Percentiles rank a stretch among this genome's conserved stretches.
Evolutionary conservation across 2,113 vertebrate species (phyloP).

Genomic region (Phyllostomus discolor): DNA sequence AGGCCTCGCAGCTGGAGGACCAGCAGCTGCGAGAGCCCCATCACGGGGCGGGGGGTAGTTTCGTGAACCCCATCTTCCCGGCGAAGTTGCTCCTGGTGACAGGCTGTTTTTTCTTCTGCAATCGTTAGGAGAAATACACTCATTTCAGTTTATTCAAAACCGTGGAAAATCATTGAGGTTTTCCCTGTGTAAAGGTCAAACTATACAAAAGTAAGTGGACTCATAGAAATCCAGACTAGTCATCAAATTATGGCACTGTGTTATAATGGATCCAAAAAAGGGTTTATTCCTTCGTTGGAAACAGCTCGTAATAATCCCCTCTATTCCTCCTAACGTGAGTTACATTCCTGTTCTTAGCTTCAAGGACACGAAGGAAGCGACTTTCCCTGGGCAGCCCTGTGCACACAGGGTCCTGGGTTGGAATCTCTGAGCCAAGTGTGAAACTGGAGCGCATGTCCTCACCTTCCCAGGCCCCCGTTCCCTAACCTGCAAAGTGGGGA

Average conservation of each 20-base stretch:
- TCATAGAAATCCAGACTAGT: constrained; percentile 52
- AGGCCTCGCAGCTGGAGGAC: constrained; percentile 41
- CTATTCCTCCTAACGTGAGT: neutral
- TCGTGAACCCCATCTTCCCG: neutral
- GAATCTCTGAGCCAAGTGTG: neutral
- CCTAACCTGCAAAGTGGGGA: neutral
- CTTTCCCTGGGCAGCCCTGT: neutral
- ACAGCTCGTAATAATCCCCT: constrained; percentile 35
- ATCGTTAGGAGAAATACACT: constrained; percentile 63
- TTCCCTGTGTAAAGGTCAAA: constrained; percentile 69
- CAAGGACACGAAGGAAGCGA: constrained; percentile 9
- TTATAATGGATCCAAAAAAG: constrained; percentile 46
- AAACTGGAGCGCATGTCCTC: neutral
- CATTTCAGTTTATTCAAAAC: constrained; percentile 65
- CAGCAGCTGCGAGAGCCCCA: neutral
- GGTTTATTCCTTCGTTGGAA: constrained; percentile 57
- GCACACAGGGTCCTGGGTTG: neutral
- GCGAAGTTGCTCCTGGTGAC: constrained; percentile 1
- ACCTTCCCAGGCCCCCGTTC: neutral
- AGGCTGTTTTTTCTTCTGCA: constrained; percentile 45
- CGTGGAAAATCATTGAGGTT: constrained; percentile 52
- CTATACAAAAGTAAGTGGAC: constrained; percentile 67
- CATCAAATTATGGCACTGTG: constrained; percentile 9
- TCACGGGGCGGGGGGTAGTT: neutral
- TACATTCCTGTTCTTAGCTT: constrained; percentile 34